Conservation (phyloP, 1,140 invertebrate species). For the Aphelenchoides avenae region DNA sequence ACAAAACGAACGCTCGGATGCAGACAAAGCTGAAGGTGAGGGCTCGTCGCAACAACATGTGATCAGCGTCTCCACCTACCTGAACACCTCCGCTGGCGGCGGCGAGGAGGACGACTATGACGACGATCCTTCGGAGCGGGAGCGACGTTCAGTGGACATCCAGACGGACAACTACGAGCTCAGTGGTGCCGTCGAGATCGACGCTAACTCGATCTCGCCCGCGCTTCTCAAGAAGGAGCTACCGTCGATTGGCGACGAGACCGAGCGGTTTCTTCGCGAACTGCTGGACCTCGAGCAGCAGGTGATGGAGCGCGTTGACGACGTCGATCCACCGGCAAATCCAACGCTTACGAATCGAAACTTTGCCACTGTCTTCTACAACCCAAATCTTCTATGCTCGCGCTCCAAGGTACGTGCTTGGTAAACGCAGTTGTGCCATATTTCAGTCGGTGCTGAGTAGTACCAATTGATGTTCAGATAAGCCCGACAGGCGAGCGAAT, state of each 20-base stretch:
- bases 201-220: no score
- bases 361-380: slow-evolving; percentile 14
- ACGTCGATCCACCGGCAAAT: neutral
- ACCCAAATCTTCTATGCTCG: slow-evolving; percentile 10
- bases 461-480: neutral
- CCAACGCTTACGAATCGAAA: neutral
- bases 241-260: no score
- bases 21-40: slow-evolving; percentile 12
- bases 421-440: neutral
- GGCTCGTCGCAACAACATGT: slow-evolving; percentile 19
- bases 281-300: slow-evolving; percentile 5
- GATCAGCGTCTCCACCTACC: slow-evolving; percentile 14
- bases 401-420: slow-evolving; percentile 12
- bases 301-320: neutral
- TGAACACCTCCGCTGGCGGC: neutral
- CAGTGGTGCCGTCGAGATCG: no score
- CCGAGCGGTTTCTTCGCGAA: neutral
- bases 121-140: neutral
- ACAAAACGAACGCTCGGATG: slow-evolving; percentile 34
- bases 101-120: neutral
- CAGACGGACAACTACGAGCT: no score
- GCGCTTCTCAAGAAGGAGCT: no score
- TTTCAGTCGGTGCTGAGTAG: no score
- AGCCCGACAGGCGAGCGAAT: slow-evolving; percentile 33
- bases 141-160: no score